Base-by-base conservation (phyloP, 2,113 vertebrate genomes). In the Engraulis encrasicolus region DNA sequence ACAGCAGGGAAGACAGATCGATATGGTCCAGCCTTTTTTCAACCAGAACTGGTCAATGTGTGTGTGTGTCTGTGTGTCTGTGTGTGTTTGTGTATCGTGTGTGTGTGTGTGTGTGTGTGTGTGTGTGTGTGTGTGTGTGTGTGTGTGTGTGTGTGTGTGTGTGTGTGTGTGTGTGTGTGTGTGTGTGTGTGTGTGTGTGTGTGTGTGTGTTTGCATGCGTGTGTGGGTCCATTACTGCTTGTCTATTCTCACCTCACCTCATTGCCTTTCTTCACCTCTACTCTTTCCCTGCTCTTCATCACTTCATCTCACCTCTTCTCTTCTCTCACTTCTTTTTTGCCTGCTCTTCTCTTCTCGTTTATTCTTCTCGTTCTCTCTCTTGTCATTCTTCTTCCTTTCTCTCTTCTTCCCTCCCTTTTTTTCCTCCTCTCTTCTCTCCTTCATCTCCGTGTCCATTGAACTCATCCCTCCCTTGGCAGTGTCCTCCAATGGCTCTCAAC, bases 1-100 rank as follows among this genome's bases (percentile, higher is more conserved):
- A 80, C 27, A 54, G 34, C 49, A 81, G 66, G 14, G 84, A 85
- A 52, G 77, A 78, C 45, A 81, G 50, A 85, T 85, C 84, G 81
- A 78, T 81, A 20, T 79, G 27, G 27, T 45, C 78, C 38, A 45
- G 49, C 20, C 78, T 50, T 80, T 78, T 66, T 37, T 81, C 61
- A 85, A 79, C 84, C 61, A 45, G 48, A 37, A 9, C 40, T 45
- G 3, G 40, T n/a, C 40, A 45, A 3, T 45, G 40, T 45, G 40
- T 45, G 40, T 45, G 9, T 5, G 40, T 5, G 40, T 45, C 4
- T 45, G 40, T 3, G 40, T 45, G 4, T 5, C 40, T 3, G 40
- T 45, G 4, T 45, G 40, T 45, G 40, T 45, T 3, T 45, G 40
- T 45, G 40, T 45, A 9, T 45, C 9, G 3, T 45, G 3, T 45